Conservation (phyloP, 2,797 vertebrate species). For the Rhadinocentrus ornatus region DNA sequence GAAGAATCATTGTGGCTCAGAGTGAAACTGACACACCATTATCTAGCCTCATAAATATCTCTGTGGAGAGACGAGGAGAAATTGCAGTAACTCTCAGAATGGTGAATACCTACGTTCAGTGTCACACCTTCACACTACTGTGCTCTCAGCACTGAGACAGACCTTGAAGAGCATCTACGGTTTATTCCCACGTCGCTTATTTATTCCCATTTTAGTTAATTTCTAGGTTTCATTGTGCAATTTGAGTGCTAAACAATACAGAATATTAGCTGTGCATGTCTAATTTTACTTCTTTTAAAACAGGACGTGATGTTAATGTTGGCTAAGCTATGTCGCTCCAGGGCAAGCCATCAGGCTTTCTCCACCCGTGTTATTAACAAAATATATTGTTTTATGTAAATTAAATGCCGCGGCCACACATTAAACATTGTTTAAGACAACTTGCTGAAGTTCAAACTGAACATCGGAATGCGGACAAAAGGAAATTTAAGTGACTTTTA, state of each 20-base stretch:
- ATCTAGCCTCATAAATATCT: constrained; percentile 44
- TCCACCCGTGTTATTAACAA: no score
- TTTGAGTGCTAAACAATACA: background rate
- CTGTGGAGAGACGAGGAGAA: constrained; percentile 22
- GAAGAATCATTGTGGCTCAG: constrained; percentile 5
- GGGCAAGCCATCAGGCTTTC: no score
- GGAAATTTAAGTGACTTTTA: no score
- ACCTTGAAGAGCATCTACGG: constrained; percentile 6
- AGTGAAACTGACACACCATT: constrained; percentile 22
- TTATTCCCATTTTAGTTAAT: background rate
- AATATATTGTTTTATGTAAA: no score
- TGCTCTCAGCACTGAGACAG: constrained; percentile 6
- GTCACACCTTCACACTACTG: background rate
- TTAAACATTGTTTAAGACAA: no score
- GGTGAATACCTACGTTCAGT: constrained; percentile 32
- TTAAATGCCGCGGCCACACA: no score
- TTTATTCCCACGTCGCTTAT: constrained; percentile 7
- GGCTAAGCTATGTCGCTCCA: no score
- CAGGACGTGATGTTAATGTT: no score
- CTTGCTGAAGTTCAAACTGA: no score
- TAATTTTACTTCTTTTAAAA: background rate
- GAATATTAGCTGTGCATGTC: background rate
- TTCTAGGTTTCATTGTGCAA: background rate
- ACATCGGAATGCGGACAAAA: no score
- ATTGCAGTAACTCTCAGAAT: constrained; percentile 35